Percentiles rank a stretch among this genome's conserved stretches.
Conservation (phyloP, 37 sponge, comb jelly and placozoan genomes). For the Chondrilla cf. caribensis region DNA sequence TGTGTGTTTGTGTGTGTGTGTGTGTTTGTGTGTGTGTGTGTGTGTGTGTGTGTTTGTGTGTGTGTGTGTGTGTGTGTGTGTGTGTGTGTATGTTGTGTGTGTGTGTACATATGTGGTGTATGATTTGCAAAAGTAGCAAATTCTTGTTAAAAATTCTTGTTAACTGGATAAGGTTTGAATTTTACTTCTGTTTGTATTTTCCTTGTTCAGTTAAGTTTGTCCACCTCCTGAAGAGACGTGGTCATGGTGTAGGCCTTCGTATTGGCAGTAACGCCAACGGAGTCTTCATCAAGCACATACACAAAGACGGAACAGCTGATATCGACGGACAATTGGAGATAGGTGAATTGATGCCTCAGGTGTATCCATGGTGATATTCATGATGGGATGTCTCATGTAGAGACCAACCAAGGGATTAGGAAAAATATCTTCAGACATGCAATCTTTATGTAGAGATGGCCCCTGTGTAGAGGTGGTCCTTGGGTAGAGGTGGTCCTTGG, state of each 20-base stretch:
- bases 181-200: not conserved
- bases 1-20: not conserved
- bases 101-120: not conserved
- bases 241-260: constrained; percentile 1
- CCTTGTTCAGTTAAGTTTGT: not conserved
- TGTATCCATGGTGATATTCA: no score
- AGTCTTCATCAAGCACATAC: not conserved
- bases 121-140: no score
- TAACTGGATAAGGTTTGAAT: no score
- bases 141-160: no score
- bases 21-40: not conserved
- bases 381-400: no score
- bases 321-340: not conserved
- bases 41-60: not conserved
- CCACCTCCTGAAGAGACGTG: not conserved
- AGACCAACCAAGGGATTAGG: no score
- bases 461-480: no score
- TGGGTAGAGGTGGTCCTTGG: no score
- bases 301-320: constrained; percentile 7
- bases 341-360: no score
- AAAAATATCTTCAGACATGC: no score
- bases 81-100: not conserved
- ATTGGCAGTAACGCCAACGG: not conserved
- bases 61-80: not conserved
- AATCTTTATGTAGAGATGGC: no score